Percentiles rank a stretch among this genome's conserved stretches.
These are phyloP conservation scores for Paragorgia papillata DNA, from an alignment of 92 coral and sea anemone species.

Conservation along the genomic window DNA sequence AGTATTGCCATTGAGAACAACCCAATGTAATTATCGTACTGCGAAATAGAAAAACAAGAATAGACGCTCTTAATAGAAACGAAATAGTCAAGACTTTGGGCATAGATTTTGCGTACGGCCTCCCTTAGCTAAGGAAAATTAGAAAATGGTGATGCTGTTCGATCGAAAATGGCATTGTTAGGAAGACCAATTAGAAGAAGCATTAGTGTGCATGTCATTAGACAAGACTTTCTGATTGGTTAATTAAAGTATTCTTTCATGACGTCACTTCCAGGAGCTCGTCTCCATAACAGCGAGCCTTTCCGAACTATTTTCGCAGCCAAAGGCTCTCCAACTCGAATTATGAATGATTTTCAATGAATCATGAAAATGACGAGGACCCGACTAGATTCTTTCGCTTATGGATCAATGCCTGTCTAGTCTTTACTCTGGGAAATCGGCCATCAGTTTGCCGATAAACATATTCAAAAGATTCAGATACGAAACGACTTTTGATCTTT, in stretches of 20 bases:
- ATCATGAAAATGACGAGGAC: slow-evolving; percentile 17
- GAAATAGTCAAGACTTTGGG: not conserved
- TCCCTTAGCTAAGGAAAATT: not conserved
- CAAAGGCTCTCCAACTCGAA: slow-evolving; percentile 16
- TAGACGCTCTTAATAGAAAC: not conserved
- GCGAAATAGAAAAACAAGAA: not conserved
- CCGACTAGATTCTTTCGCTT: slow-evolving; percentile 9
- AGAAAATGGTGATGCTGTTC: slow-evolving; percentile 1
- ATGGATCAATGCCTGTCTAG: slow-evolving; percentile 20
- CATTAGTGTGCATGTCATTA: slow-evolving; percentile 5
- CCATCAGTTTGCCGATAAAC: slow-evolving; percentile 14
- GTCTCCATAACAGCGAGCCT: slow-evolving; percentile 67
- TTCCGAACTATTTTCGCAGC: slow-evolving; percentile 48
- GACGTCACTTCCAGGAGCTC: slow-evolving; percentile 66
- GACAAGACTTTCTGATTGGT: slow-evolving; percentile 46
- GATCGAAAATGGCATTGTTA: slow-evolving; percentile 14
- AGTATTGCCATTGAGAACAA: not conserved
- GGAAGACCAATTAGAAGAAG: slow-evolving; percentile 10
- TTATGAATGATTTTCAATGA: slow-evolving; percentile 44
- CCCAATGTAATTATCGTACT: not conserved
- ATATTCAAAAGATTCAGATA: not conserved
- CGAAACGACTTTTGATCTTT: slow-evolving; percentile 5
- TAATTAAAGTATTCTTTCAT: slow-evolving; percentile 18
- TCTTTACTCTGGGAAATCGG: slow-evolving; percentile 2
- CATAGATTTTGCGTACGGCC: not conserved